Conservation (phyloP, 2,888 invertebrate species). For the Parapristionchus giblindavisi region DNA sequence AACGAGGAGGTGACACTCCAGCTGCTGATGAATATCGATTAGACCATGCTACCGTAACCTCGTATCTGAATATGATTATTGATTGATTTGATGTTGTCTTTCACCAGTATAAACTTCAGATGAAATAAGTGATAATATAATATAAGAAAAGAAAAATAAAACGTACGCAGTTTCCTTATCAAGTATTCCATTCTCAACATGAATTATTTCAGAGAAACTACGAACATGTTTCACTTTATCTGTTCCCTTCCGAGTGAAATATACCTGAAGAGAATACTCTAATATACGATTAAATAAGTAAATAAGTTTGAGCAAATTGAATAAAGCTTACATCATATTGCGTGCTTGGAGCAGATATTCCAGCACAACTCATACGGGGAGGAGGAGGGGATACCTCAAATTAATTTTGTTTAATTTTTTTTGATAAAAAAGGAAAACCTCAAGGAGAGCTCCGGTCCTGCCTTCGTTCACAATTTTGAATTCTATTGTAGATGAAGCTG, state of each 20-base stretch:
- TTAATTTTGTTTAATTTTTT: not conserved
- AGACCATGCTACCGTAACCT: conserved; percentile 64
- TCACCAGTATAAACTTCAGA: not conserved
- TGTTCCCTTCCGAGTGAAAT: conserved; percentile 63
- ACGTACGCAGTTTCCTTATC: conserved; percentile 68
- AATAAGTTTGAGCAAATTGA: too few species aligned
- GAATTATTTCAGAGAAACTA: conserved; percentile 56
- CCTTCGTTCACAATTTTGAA: conserved; percentile 67
- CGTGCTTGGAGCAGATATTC: conserved; percentile 63
- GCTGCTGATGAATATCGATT: conserved; percentile 64
- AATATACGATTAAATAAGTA: too few species aligned
- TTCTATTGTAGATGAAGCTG: conserved; percentile 59
- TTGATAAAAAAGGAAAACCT: conserved; percentile 42
- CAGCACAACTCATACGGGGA: conserved; percentile 50
- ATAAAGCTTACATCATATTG: conserved; percentile 60
- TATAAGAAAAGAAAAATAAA: not conserved
- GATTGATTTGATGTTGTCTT: not conserved
- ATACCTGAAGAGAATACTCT: conserved; percentile 44
- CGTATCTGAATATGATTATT: conserved; percentile 49
- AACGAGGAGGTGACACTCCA: conserved; percentile 52
- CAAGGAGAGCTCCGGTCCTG: conserved; percentile 61
- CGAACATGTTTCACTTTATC: conserved; percentile 64
- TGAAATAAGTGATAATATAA: not conserved
- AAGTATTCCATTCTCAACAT: conserved; percentile 67
- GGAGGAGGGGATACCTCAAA: conserved; percentile 42